Percentiles rank a stretch among this genome's conserved stretches.
Conservation (phyloP, 35 echinoderm and acorn worm species). For the Ophioderma brevispina region DNA sequence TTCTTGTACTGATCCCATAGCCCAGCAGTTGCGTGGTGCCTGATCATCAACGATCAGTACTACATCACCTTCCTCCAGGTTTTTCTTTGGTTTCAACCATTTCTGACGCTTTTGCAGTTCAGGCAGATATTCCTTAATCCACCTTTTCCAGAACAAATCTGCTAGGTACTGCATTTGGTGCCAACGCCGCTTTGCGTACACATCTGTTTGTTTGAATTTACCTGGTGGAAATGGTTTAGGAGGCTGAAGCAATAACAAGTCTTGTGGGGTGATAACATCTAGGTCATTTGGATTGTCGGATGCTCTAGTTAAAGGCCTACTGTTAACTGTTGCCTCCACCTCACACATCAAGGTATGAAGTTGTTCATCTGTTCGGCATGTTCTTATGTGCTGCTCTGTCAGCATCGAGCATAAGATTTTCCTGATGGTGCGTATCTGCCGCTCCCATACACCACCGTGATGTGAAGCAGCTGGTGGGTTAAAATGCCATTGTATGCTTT, state of each 20-base stretch:
- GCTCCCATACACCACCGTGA: slow-evolving; percentile 49
- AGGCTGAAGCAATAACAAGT: slow-evolving; percentile 56
- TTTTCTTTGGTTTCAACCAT: slow-evolving; percentile 22
- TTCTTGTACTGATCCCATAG: slow-evolving; percentile 9
- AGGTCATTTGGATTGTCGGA: slow-evolving; percentile 37
- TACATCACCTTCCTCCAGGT: slow-evolving; percentile 33
- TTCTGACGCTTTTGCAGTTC: slow-evolving; percentile 31
- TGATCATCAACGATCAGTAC: slow-evolving; percentile 44
- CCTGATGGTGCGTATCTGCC: slow-evolving; percentile 8
- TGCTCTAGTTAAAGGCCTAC: slow-evolving; percentile 27
- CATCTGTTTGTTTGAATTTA: slow-evolving; percentile 7
- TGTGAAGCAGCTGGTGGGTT: slow-evolving; percentile 62
- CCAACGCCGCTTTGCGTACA: slow-evolving; percentile 21
- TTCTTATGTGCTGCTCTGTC: slow-evolving; percentile 26
- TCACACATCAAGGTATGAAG: slow-evolving; percentile 39
- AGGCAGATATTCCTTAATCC: slow-evolving; percentile 18
- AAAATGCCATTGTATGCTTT: slow-evolving; percentile 38
- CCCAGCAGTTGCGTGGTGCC: slow-evolving; percentile 12
- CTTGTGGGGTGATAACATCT: slow-evolving; percentile 49
- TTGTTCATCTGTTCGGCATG: slow-evolving; percentile 24
- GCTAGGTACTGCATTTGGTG: background rate
- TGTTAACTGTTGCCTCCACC: slow-evolving; percentile 42
- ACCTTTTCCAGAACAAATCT: too few species aligned
- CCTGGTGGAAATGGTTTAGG: slow-evolving; percentile 41
- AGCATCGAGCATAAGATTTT: slow-evolving; percentile 17